phyloP scores from a whole-genome alignment of 2,113 vertebrate species.

The Sorex fumeus region DNA sequence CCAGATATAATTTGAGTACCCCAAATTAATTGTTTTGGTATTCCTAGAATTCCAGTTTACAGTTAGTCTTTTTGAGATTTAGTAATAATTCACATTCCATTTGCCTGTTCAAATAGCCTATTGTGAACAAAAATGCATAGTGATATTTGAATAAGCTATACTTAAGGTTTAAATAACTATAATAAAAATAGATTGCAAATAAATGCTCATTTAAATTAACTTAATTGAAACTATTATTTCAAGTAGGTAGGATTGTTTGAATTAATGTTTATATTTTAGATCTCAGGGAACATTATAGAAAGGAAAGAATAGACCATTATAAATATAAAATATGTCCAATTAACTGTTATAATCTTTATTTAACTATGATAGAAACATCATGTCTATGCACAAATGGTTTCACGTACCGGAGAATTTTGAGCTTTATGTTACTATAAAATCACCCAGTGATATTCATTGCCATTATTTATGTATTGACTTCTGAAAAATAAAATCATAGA shows the following conservation, averaged over 20 bases:
- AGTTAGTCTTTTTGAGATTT: too few species aligned
- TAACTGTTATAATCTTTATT: not conserved
- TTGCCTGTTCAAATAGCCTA: too few species aligned
- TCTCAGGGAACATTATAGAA: not conserved
- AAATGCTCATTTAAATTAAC: too few species aligned
- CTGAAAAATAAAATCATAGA: slow-evolving; percentile 10
- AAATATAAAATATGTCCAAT: not conserved
- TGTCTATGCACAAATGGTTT: not conserved
- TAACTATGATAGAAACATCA: not conserved
- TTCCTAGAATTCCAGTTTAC: too few species aligned
- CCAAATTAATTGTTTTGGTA: too few species aligned
- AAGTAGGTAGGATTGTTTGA: not conserved
- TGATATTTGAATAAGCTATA: too few species aligned
- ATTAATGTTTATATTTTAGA: not conserved
- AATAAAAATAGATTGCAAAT: too few species aligned
- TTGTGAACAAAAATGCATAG: too few species aligned
- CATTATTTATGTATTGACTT: slow-evolving; percentile 35
- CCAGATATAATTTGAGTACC: too few species aligned
- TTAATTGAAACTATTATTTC: too few species aligned
- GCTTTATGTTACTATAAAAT: slow-evolving; percentile 6
- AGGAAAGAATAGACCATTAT: not conserved
- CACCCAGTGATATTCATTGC: not conserved
- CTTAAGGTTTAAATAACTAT: too few species aligned
- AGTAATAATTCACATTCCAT: too few species aligned
- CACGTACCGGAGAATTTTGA: not conserved